Evolutionary conservation across 2,888 invertebrate genomes (phyloP), one percentile per base, ranked within the genome.

Genomic region (Caradrina kadenii): DNA sequence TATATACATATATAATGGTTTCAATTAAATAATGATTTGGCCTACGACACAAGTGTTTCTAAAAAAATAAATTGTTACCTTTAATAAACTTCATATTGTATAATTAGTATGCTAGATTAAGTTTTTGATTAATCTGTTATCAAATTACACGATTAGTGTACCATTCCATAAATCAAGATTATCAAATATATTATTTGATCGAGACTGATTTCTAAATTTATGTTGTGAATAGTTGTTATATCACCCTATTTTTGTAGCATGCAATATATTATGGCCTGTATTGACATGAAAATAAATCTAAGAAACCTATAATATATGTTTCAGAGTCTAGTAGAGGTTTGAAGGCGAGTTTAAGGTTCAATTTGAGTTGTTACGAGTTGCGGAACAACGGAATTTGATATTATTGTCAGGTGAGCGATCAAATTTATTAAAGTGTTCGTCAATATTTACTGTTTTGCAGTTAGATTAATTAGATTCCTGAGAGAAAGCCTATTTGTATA

Each of bases 181-280:
- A 21, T 69, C 58, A 71, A 69, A 71, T 63, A 45, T 62, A 62
- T 80, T 80, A 69, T 70, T 80, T 75, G 69, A 75, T 76, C 52
- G 80, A 85, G 85, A 82, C 79, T 85, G 85, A 83, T 79, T 76
- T 71, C 69, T 72, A 63, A 60, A 79, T 69, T 66, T 73, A 80
- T 72, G 63, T 80, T 71, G 56, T 66, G 66, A 66, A 67, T 62
- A 45, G 19, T 53, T 70, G 53, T 63, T 73, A 54, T 60, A 66
- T 52, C 62, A 80, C 62, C 77, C 49, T 67, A 67, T 81, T 67
- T 80, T 81, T 81, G 19, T 71, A 62, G 54, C 52, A 60, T n/a
- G 55, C 35, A 62, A 55, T 56, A 39, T 80, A 49, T 49, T 64
- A 67, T 62, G 64, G 63, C 55, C 54, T 50, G 63, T 63, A 64